Base-by-base conservation (phyloP, 1,140 invertebrate genomes). In the Drosophila sp. region DNA sequence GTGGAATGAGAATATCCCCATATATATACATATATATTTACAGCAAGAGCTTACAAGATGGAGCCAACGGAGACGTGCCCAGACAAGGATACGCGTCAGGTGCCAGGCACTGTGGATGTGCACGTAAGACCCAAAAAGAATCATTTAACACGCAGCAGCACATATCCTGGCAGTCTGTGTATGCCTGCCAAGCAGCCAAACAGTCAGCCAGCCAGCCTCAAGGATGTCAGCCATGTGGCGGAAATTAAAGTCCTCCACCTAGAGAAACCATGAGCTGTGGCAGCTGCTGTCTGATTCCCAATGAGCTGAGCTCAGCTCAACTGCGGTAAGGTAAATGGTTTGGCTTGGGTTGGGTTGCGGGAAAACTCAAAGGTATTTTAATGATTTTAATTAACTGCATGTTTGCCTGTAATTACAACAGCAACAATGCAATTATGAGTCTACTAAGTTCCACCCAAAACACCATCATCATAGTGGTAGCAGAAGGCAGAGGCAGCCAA, bases 321-420 rank as follows among this genome's bases (percentile, higher is more conserved):
- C 17, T 17, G 17, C 17, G 17, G 30, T 38, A 8, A 25, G 8
- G 23, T 50, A 1, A 3, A 23, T 27, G 5, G 7, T 2, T 1
- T 0, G 44, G 41, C n/a, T 7, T 23, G 35, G 10, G 35, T 23
- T 17, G 7, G 44, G 23, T 50, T 17, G 8, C 17, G 17, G 17
- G 44, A 25, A 27, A 69, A 57, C 79, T 86, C 62, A 79, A 82
- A 87, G 82, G 83, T 64, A 86, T 87, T 86, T 86, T 83, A 86
- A 86, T 86, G 82, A 87, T 87, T 86, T 86, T 86, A 86, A 86
- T 86, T 86, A 86, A 86, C 82, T 86, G 82, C 82, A 86, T 86
- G 82, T 86, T 86, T 86, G 83, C 66, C 68, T 67, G 79, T 86
- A 86, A 86, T 86, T 86, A 86, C 82, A 87, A 66, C 47, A 79